phyloP scores from a whole-genome alignment of 2,888 invertebrate species.

The Ferdinandea cuprea region DNA sequence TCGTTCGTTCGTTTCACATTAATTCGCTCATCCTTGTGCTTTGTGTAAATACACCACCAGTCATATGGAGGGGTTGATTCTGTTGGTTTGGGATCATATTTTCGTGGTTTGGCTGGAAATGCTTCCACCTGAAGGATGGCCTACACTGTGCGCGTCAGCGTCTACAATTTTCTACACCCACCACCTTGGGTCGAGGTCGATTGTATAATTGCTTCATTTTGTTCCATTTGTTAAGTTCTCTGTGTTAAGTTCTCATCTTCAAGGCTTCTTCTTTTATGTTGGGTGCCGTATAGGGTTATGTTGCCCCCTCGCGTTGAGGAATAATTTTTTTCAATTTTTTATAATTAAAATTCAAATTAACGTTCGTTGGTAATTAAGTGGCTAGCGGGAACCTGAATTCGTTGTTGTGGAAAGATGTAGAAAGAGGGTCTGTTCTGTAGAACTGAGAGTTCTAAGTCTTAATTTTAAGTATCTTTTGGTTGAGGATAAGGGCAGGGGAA shows the following conservation, averaged over 20 bases:
- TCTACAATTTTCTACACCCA: background rate
- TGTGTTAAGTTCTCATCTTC: background rate
- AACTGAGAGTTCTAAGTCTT: too few species aligned
- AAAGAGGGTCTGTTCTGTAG: background rate
- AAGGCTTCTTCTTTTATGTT: slow-evolving; percentile 3
- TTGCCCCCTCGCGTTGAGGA: background rate
- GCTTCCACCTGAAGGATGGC: background rate
- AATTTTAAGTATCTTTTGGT: too few species aligned
- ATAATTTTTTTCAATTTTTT: slow-evolving; percentile 45
- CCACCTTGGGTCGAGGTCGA: slow-evolving; percentile 40
- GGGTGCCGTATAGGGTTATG: background rate
- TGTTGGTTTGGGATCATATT: slow-evolving; percentile 27
- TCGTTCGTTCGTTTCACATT: slow-evolving; percentile 4
- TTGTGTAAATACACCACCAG: slow-evolving; percentile 30
- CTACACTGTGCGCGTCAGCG: background rate
- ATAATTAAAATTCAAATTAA: slow-evolving; percentile 60
- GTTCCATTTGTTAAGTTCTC: slow-evolving; percentile 21
- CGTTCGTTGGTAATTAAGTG: slow-evolving; percentile 48
- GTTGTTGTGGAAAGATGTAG: slow-evolving; percentile 20
- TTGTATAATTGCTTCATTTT: slow-evolving; percentile 59
- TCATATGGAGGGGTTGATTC: slow-evolving; percentile 18
- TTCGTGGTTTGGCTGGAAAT: background rate
- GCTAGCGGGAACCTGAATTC: slow-evolving; percentile 19
- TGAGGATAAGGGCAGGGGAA: too few species aligned
- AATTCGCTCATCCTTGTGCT: background rate